Evolutionary conservation across 2,888 invertebrate species (phyloP), one percentile per base, ranked within the genome.

Genomic region (Tiliacea citrago): DNA sequence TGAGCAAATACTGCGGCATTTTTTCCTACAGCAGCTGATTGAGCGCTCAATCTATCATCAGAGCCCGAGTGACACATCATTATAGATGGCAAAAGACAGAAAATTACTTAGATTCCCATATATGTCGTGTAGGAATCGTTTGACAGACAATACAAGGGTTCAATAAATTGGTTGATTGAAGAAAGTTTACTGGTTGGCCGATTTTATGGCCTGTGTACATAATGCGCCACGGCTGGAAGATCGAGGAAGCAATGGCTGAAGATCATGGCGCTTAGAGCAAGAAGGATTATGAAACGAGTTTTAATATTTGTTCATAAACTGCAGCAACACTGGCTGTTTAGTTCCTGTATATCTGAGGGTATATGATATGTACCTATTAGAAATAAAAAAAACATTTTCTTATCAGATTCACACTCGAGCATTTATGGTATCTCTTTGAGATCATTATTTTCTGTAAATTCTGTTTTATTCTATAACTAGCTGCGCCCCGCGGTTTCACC

Each of bases 101-200:
- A 86, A 86, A 85, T 82, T 85, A 79, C 86, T 78, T 67, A 79
- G 77, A 73, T 66, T 51, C 12, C 86, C 87, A 39, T 86, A 74
- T 78, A 86, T 29, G 85, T 65, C 66, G 10, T 47, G 70, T 24
- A 60, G 35, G 29, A 68, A 70, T 73, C 70, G 45, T 66, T 73
- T 75, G 75, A 77, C n/a, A 60, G 65, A 78, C 73, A 83, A 83
- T 80, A 67, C 63, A 73, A 42, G 69, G n/a, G 45, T 61, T 29
- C 63, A 60, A 68, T 73, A 82, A 69, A 81, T 73, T 69, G 62
- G 53, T 81, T 73, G 66, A 67, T 63, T 73, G 45, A 51, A 81
- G 57, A 62, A 45, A 73, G 35, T 66, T 68, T 13, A 61, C 57
- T 1, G 16, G 21, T 51, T 66, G 29, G 8, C 16, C 29, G 21